Evolutionary conservation across 1,140 invertebrate genomes (phyloP).

Genomic region (Drosophila leontia): DNA sequence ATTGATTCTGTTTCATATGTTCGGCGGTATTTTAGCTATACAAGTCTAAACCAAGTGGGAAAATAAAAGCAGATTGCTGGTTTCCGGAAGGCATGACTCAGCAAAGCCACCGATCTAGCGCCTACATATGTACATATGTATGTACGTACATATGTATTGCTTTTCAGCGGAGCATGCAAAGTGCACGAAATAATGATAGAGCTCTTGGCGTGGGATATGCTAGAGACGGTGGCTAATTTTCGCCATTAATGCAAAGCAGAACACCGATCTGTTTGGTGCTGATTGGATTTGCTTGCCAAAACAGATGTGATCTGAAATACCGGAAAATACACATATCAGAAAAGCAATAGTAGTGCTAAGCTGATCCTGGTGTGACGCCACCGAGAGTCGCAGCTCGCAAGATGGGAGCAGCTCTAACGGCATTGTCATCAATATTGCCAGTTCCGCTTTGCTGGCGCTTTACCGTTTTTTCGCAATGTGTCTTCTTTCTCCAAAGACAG

Average conservation of each 20-base stretch:
- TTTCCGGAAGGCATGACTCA: constrained; percentile 30
- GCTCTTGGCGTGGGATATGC: neutral
- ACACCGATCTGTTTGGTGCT: constrained; percentile 11
- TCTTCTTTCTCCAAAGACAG: constrained; percentile 42
- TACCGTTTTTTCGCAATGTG: constrained; percentile 50
- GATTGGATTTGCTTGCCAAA: constrained; percentile 3
- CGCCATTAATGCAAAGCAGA: constrained; percentile 61
- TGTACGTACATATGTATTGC: neutral
- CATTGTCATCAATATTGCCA: constrained; percentile 66
- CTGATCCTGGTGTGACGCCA: constrained; percentile 1
- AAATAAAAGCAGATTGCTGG: constrained; percentile 15
- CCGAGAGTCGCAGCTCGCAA: constrained; percentile 36
- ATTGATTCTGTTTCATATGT: constrained; percentile 26
- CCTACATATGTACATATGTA: constrained; percentile 18
- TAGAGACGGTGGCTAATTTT: constrained; percentile 49
- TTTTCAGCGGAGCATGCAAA: constrained; percentile 42
- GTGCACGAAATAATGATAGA: constrained; percentile 38
- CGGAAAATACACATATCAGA: neutral
- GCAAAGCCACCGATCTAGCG: constrained; percentile 16
- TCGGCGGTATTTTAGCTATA: constrained; percentile 18
- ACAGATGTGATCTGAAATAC: neutral
- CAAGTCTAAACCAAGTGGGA: constrained; percentile 4
- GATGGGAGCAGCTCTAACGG: constrained; percentile 73
- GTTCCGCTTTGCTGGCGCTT: constrained; percentile 78
- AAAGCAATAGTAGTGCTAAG: constrained; percentile 3